phyloP scores from a whole-genome alignment of 2,888 invertebrate species.

The Diplolepis rosae region DNA sequence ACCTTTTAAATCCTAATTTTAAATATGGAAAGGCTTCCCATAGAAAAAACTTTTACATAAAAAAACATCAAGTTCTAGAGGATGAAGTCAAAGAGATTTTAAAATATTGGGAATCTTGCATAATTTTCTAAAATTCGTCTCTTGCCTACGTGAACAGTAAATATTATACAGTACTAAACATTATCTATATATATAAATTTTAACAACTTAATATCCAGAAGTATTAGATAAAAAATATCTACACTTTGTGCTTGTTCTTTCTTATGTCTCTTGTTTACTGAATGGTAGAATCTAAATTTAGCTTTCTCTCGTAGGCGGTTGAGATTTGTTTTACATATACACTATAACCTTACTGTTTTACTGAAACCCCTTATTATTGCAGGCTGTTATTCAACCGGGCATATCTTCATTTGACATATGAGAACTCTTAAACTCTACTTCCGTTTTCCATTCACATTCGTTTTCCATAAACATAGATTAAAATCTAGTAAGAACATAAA shows the following conservation, averaged over 20 bases:
- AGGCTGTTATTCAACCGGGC: not conserved
- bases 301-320: not conserved
- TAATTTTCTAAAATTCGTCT: too few species aligned
- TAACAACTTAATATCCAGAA: too few species aligned
- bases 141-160: too few species aligned
- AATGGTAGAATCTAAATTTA: constrained; percentile 7
- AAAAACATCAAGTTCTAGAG: too few species aligned
- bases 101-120: too few species aligned
- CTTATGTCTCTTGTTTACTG: not conserved
- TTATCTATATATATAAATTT: too few species aligned
- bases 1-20: not conserved
- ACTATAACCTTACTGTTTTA: too few species aligned
- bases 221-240: too few species aligned
- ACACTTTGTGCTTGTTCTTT: not conserved
- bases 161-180: too few species aligned
- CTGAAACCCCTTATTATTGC: not conserved
- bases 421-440: constrained; percentile 8
- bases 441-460: not conserved
- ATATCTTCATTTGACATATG: not conserved
- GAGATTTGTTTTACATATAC: constrained; percentile 8
- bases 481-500: not conserved
- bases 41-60: too few species aligned
- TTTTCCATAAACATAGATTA: not conserved
- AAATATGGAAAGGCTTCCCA: not conserved
- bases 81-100: too few species aligned